These are phyloP conservation scores for Hyposoter didymator DNA, from an alignment of 2,888 invertebrate species.

Conservation along the genomic window DNA sequence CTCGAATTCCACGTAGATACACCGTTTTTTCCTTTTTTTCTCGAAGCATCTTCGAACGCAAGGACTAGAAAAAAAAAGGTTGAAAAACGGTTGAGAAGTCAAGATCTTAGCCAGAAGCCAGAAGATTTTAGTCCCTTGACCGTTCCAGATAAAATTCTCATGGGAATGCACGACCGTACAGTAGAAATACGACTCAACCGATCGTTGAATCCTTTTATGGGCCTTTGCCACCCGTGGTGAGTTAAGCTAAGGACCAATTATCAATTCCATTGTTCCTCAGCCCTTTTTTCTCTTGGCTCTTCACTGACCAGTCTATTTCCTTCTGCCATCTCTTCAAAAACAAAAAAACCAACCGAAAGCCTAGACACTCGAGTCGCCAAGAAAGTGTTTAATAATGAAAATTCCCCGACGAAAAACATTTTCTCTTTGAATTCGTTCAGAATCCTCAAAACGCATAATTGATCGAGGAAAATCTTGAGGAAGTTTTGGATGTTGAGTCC, in stretches of 20 bases:
- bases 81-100: conserved; percentile 37
- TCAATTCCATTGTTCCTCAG: conserved; percentile 59
- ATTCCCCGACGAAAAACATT: not conserved
- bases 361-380: not conserved
- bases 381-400: not conserved
- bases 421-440: not conserved
- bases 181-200: conserved; percentile 16
- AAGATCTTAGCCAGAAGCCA: conserved; percentile 30
- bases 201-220: conserved; percentile 56
- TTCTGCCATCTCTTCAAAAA: not conserved
- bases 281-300: conserved; percentile 44
- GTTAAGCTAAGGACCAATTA: conserved; percentile 61
- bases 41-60: not conserved
- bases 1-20: conserved; percentile 16
- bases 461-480: too few species aligned
- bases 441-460: not conserved
- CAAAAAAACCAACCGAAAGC: conserved; percentile 4
- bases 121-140: conserved; percentile 35
- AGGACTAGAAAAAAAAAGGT: conserved; percentile 19
- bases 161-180: conserved; percentile 28
- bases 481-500: too few species aligned
- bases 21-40: not conserved
- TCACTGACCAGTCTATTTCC: conserved; percentile 35
- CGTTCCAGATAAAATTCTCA: conserved; percentile 50
- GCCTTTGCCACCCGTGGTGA: conserved; percentile 48